These are phyloP conservation scores for Rhagonycha fulva DNA, from an alignment of 2,888 invertebrate genomes.

Conservation along the genomic window DNA sequence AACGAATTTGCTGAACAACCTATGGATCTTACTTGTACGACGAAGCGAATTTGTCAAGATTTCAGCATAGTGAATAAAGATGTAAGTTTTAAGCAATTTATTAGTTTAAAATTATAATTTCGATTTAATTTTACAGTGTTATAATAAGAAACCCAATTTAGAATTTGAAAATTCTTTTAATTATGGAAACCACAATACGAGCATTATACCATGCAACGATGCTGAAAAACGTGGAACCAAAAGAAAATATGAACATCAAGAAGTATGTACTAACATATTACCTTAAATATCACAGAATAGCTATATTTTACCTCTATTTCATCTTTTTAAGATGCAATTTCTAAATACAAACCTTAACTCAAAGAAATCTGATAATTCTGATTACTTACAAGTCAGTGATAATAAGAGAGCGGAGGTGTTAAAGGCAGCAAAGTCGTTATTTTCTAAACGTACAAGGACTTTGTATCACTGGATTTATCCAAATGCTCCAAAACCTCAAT, in stretches of 20 bases:
- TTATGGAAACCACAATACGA: neutral
- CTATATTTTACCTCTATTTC: neutral
- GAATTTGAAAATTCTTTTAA: neutral
- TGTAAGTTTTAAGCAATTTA: neutral
- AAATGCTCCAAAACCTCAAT: slow-evolving; percentile 50
- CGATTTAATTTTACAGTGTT: neutral
- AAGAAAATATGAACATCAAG: neutral
- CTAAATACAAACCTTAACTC: neutral
- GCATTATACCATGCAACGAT: neutral
- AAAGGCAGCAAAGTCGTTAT: slow-evolving; percentile 55
- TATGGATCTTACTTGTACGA: slow-evolving; percentile 31
- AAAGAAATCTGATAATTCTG: neutral
- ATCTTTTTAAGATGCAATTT: neutral
- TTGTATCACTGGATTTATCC: slow-evolving; percentile 58
- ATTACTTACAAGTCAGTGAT: slow-evolving; percentile 4
- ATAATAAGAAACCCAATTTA: neutral
- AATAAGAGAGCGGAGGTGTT: slow-evolving; percentile 47
- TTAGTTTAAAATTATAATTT: neutral
- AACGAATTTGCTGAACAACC: slow-evolving; percentile 23
- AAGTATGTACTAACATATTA: neutral
- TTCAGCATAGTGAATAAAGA: neutral
- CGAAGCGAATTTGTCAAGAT: slow-evolving; percentile 7
- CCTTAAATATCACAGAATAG: too few species aligned
- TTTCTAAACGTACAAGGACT: slow-evolving; percentile 55
- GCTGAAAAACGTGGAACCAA: neutral